phyloP scores from a whole-genome alignment of 2,888 invertebrate genomes.

The Nemotelus pantherinus region DNA sequence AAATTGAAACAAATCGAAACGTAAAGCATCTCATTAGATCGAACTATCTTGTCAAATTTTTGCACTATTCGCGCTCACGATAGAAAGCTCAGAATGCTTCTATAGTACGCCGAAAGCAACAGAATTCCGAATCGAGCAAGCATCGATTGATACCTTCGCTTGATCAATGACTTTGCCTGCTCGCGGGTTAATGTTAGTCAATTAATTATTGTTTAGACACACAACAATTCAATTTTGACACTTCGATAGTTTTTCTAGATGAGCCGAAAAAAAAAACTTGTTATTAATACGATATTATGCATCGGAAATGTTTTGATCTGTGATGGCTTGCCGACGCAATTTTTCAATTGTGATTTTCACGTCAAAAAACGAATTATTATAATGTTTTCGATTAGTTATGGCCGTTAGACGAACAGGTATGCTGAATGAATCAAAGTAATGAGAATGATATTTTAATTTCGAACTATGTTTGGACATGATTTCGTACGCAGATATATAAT shows the following conservation, averaged over 20 bases:
- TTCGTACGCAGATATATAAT: not conserved
- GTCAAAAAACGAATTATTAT: constrained; percentile 34
- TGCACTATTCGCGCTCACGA: too few relatives aligned
- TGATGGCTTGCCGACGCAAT: constrained; percentile 39
- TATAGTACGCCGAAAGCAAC: too few relatives aligned
- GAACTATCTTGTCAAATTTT: too few relatives aligned
- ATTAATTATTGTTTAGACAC: constrained; percentile 39
- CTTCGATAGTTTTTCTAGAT: constrained; percentile 12
- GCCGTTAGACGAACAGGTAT: not conserved
- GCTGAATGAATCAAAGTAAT: constrained; percentile 9
- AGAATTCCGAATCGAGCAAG: too few relatives aligned
- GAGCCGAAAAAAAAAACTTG: constrained; percentile 10
- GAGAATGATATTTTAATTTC: constrained; percentile 42
- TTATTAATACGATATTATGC: constrained; percentile 34
- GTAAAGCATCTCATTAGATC: too few relatives aligned
- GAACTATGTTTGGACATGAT: constrained; percentile 7
- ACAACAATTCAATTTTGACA: constrained; percentile 34
- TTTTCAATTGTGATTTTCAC: constrained; percentile 38
- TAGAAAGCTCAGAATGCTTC: too few relatives aligned
- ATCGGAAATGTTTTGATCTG: constrained; percentile 39
- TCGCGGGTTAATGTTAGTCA: constrained; percentile 33
- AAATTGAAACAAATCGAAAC: too few relatives aligned
- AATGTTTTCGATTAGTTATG: constrained; percentile 40
- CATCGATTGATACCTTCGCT: not conserved
- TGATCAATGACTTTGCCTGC: constrained; percentile 21